These are phyloP conservation scores for Automeris io DNA, from an alignment of 2,888 invertebrate species.

Conservation along the genomic window DNA sequence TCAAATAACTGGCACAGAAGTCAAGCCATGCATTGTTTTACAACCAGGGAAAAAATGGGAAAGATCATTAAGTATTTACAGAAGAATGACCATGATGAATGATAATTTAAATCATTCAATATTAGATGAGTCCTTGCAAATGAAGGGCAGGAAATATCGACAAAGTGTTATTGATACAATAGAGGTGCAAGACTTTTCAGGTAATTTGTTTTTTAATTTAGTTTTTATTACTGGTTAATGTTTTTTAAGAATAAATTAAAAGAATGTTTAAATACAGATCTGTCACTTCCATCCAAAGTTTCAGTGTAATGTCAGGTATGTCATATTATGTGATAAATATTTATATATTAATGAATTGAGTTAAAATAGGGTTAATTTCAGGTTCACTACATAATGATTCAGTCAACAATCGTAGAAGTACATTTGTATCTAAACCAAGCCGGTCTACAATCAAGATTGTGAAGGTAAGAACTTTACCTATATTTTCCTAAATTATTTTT, in stretches of 20 bases:
- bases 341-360: slow-evolving; percentile 13
- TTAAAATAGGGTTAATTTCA: slow-evolving; percentile 26
- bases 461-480: slow-evolving; percentile 41
- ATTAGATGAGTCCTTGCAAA: slow-evolving; percentile 48
- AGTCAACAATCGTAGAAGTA: slow-evolving; percentile 62
- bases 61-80: slow-evolving; percentile 78
- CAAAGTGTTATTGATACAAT: slow-evolving; percentile 71
- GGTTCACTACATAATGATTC: slow-evolving; percentile 70
- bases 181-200: slow-evolving; percentile 65
- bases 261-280: slow-evolving; percentile 13
- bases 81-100: slow-evolving; percentile 62
- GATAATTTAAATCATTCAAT: slow-evolving; percentile 52
- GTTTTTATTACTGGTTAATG: slow-evolving; percentile 1
- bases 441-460: slow-evolving; percentile 60
- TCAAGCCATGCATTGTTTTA: slow-evolving; percentile 57
- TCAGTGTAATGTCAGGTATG: slow-evolving; percentile 74
- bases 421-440: slow-evolving; percentile 58
- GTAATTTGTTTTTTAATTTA: slow-evolving; percentile 26
- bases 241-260: slow-evolving; percentile 12
- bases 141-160: slow-evolving; percentile 74
- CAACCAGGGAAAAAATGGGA: slow-evolving; percentile 83
- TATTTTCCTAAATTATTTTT: slow-evolving; percentile 2
- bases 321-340: slow-evolving; percentile 26
- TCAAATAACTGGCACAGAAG: slow-evolving; percentile 21
- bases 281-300: slow-evolving; percentile 68